Evolutionary conservation across 2,888 invertebrate genomes (phyloP).

Genomic region (Zaprionus bogoriensis): DNA sequence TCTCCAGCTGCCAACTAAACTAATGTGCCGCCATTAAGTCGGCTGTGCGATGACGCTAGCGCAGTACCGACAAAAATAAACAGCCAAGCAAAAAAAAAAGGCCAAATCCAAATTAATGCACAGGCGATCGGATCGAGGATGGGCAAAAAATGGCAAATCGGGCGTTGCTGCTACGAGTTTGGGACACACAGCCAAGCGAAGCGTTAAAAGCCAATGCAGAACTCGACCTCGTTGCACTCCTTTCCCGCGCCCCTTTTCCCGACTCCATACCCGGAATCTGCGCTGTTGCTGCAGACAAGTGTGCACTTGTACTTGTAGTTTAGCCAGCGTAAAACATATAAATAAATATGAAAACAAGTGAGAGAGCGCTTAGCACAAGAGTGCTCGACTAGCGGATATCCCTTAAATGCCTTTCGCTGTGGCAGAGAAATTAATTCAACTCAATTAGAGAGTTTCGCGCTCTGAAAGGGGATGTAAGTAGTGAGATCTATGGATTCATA

Average conservation of each 20-base stretch:
- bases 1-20: constrained; percentile 31
- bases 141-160: not conserved
- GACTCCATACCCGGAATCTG: not conserved
- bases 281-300: constrained; percentile 58
- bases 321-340: constrained; percentile 75
- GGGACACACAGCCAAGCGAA: constrained; percentile 41
- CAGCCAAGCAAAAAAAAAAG: constrained; percentile 18
- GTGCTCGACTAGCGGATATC: not conserved
- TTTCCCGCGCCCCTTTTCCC: not conserved
- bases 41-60: constrained; percentile 63
- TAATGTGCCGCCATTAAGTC: constrained; percentile 64
- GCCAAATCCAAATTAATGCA: constrained; percentile 63
- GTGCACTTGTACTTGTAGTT: constrained; percentile 72
- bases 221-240: constrained; percentile 50
- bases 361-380: not conserved
- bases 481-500: too few relatives aligned
- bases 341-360: constrained; percentile 66
- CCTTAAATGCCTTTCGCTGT: too few relatives aligned
- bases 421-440: not conserved
- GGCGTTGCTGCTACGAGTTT: not conserved
- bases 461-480: not conserved
- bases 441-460: not conserved
- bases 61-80: constrained; percentile 16
- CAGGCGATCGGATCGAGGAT: constrained; percentile 41
- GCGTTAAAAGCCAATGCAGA: constrained; percentile 58